Evolutionary conservation across 2,888 invertebrate genomes (phyloP), one percentile per base, ranked within the genome.

Genomic region (Celastrina argiolus): DNA sequence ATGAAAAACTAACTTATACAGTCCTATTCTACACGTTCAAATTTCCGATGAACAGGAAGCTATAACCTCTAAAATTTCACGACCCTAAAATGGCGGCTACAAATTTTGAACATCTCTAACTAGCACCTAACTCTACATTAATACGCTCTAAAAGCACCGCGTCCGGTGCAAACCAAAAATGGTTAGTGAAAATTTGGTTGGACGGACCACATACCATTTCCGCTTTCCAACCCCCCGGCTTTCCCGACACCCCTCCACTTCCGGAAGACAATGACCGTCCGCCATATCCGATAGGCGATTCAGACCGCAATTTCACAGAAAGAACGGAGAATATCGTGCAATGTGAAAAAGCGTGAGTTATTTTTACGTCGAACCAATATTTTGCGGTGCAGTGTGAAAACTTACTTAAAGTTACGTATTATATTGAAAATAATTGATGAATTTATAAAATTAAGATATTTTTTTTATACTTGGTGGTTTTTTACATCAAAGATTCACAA

Each of bases 201-300:
- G 73, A 76, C 79, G 77, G 74, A 74, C 74, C 73, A 81, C 83
- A 81, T 81, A 76, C 80, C 79, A 88, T 89, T 83, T 89, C 89
- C 90, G 82, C 75, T 74, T 76, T 70, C 67, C 71, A 81, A 80
- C 77, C 80, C 85, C 81, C 79, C 82, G 58, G 31, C 56, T 56
- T 36, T 6, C 4, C 56, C 65, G 59, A 59, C 65, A 42, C 58
- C 39, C 58, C 81, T 83, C 82, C 81, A 81, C 82, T 85, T 89
- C 90, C 90, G 90, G 88, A 80, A 85, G 87, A 88, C 89, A 89
- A 89, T 84, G 82, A 81, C 81, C 75, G 73, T 81, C 82, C 78
- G 71, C 82, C 80, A 79, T 78, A 78, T 85, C 87, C 87, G 85
- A 84, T 83, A 81, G 76, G 76, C 81, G 82, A 82, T 84, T 87